Base-by-base conservation (phyloP, 1,140 invertebrate species). In the Apis florea region DNA sequence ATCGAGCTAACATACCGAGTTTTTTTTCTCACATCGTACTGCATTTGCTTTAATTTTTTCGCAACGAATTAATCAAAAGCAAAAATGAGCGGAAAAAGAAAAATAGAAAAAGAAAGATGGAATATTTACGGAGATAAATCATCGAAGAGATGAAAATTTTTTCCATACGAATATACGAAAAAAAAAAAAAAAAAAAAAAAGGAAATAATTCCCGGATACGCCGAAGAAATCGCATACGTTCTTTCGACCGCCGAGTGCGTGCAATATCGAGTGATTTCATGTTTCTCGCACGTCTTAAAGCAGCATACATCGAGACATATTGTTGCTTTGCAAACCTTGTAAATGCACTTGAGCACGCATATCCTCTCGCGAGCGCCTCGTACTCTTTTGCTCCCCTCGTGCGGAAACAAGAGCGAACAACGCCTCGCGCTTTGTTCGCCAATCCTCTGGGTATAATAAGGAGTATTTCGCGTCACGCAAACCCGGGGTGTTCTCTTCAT, bases 401-500 rank as follows among this genome's bases (percentile, higher is more conserved):
- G 58, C 47, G 26, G 26, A 75, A 67, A 66, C 26, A 53, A 69
- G n/a, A 63, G 40, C 47, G 24, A 63, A 31, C 66, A 15, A 31
- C 24, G 49, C 15, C 31, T n/a, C 51, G 4, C 31, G 70, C 64
- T 59, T 63, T 51, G 24, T 47, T 66, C 17, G 53, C 26, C 24
- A 31, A 75, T 75, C 53, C 61, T 74, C 61, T 49, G 51, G 71
- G 53, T 19, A 3, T 71, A 79, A 71, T 17, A 56, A 26, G 58
- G 26, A 66, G 17, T 75, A 68, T 74, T 67, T 82, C 59, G n/a
- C 59, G 19, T 83, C 59, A 21, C 70, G 40, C 61, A 26, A 64
- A 54, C 26, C 51, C 53, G 53, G n/a, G n/a, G 49, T 67, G 17
- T 81, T 83, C 77, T 83, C 70, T 82, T 83, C 80, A 54, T 82